Conservation (phyloP, 2,888 invertebrate species). For the Drosophila lutescens region DNA sequence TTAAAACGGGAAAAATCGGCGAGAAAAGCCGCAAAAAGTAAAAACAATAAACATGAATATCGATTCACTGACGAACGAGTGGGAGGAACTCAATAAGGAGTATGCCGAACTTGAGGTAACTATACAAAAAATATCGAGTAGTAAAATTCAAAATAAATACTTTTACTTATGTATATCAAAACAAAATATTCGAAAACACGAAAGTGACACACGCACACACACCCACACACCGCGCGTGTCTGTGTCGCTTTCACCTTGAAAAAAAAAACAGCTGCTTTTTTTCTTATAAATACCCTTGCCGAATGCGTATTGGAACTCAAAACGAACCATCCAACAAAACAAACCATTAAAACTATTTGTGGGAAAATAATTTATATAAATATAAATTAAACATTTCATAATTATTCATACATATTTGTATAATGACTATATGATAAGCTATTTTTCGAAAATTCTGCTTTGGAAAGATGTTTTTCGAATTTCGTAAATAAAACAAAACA, state of each 20-base stretch:
- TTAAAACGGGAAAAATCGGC: slow-evolving; percentile 18
- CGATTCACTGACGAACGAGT: slow-evolving; percentile 88
- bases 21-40: slow-evolving; percentile 19
- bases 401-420: no score
- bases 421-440: no score
- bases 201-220: slow-evolving; percentile 9
- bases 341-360: neutral
- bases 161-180: neutral
- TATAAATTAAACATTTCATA: no score
- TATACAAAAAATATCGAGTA: neutral
- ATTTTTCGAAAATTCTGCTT: no score
- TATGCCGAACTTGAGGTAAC: slow-evolving; percentile 92
- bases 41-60: slow-evolving; percentile 84
- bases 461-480: no score
- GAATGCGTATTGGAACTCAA: neutral
- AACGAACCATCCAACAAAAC: no score
- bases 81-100: slow-evolving; percentile 91
- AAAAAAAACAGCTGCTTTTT: slow-evolving; percentile 53
- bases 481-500: no score
- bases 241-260: slow-evolving; percentile 19
- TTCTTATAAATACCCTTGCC: slow-evolving; percentile 1
- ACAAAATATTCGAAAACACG: neutral
- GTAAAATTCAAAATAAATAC: neutral
- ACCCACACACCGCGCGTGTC: slow-evolving; percentile 13
- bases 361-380: neutral